Base-by-base conservation (phyloP, 2,797 vertebrate species). In the Coccyzus lansbergi region DNA sequence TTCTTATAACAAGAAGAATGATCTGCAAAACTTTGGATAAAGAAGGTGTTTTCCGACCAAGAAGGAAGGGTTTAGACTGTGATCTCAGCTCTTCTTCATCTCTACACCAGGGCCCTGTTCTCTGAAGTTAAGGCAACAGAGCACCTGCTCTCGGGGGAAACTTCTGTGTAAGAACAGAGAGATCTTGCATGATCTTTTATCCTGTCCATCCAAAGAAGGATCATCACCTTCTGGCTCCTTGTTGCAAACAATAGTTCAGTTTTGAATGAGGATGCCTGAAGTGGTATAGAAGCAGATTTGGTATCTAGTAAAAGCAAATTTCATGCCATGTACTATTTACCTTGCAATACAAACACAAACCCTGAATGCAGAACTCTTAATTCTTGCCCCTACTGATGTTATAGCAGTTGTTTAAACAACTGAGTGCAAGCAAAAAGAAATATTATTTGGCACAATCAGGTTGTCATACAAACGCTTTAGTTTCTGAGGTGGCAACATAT, bases 261-360 rank as follows among this genome's bases (percentile, higher is more conserved):
- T 85, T 49, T 87, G 65, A 55, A 76, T 62, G 38, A 78, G 38
- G 59, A 62, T 2, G 2, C 15, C 58, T 76, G n/a, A 75, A 59
- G 46, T 70, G 31, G 34, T 68, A 69, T 38, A 86, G 64, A 75
- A 67, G 31, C 40, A 76, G 15, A 31, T 67, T 90, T 34, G 26
- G 38, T 64, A 77, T 62, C 44, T 53, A 26, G 7, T 69, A 62
- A 58, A 75, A 86, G 58, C 49, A 8, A 40, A n/a, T 80, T 64
- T 81, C 36, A 70, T 36, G 53, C 31, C 51, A 49, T 3, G 4
- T 15, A 48, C 64, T 78, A 55, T 9, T 21, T 25, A 68, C 26
- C n/a, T 87, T 88, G 88, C 86, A 86, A 92, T 84, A 90, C 15
- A 81, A 83, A 95, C n/a, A 76, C 86, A 93, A 95, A 91, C 53